Conservation (phyloP, 2,888 invertebrate species). For the Ormyrus nitidulus region DNA sequence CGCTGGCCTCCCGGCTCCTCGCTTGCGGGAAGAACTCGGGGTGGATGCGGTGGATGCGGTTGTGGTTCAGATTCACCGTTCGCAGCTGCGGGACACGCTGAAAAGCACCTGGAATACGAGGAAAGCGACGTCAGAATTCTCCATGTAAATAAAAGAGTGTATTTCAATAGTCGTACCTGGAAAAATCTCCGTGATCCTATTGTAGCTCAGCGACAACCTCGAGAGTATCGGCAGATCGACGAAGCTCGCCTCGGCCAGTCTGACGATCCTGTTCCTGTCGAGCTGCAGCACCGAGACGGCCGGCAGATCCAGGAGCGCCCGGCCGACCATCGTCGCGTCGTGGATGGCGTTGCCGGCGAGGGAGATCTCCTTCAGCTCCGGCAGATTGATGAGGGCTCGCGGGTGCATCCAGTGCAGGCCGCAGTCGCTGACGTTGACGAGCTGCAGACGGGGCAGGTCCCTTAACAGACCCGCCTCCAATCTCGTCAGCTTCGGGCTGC, state of each 20-base stretch:
- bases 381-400: slow-evolving; percentile 84
- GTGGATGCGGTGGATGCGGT: slow-evolving; percentile 85
- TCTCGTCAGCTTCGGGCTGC: slow-evolving; percentile 81
- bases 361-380: slow-evolving; percentile 83
- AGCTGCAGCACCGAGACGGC: slow-evolving; percentile 83
- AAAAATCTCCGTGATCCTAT: slow-evolving; percentile 85
- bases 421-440: slow-evolving; percentile 86
- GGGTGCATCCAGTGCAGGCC: slow-evolving; percentile 88
- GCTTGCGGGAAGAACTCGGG: slow-evolving; percentile 86
- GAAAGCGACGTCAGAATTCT: background rate
- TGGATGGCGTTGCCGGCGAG: slow-evolving; percentile 84
- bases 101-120: slow-evolving; percentile 80
- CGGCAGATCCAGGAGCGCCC: slow-evolving; percentile 86
- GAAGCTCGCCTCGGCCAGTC: slow-evolving; percentile 86
- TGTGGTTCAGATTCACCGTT: slow-evolving; percentile 86
- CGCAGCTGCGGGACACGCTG: slow-evolving; percentile 85
- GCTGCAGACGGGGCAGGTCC: slow-evolving; percentile 81
- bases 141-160: too few relatives aligned
- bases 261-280: slow-evolving; percentile 84
- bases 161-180: slow-evolving; percentile 70
- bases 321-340: slow-evolving; percentile 89
- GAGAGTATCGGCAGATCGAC: slow-evolving; percentile 85
- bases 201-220: slow-evolving; percentile 82
- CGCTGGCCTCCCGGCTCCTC: slow-evolving; percentile 80
- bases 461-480: slow-evolving; percentile 86